Percentiles rank a stretch among this genome's conserved stretches.
phyloP scores from a whole-genome alignment of 2,888 invertebrate species.

The Torymus aiolomorphi region DNA sequence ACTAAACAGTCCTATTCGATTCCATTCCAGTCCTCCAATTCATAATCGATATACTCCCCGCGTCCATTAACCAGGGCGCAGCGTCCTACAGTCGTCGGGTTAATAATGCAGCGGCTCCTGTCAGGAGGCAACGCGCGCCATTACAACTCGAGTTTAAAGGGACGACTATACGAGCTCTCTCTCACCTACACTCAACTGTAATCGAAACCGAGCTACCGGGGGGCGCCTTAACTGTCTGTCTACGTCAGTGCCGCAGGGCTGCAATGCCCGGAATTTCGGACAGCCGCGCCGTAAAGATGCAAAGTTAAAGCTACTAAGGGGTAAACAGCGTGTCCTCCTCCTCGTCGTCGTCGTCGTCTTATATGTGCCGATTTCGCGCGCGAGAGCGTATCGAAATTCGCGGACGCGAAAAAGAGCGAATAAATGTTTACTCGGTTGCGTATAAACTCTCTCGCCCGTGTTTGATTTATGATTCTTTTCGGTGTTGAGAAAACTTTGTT shows the following conservation, averaged over 20 bases:
- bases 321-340: too few species aligned
- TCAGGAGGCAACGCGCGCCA: slow-evolving; percentile 12
- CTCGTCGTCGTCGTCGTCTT: too few species aligned
- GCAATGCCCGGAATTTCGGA: slow-evolving; percentile 27
- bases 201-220: slow-evolving; percentile 9
- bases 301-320: slow-evolving; percentile 17
- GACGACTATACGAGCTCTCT: not conserved
- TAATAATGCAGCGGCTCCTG: slow-evolving; percentile 39
- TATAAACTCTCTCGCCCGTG: too few species aligned
- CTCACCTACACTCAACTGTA: not conserved
- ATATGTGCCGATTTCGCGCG: too few species aligned
- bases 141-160: slow-evolving; percentile 26
- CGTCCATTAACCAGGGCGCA: not conserved
- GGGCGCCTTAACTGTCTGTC: slow-evolving; percentile 14
- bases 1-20: too few species aligned
- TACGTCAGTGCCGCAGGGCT: not conserved
- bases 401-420: too few species aligned
- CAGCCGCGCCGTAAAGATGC: slow-evolving; percentile 36
- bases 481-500: too few species aligned
- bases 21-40: not conserved
- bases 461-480: too few species aligned
- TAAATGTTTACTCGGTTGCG: too few species aligned
- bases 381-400: too few species aligned
- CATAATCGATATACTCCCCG: slow-evolving; percentile 19
- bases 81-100: slow-evolving; percentile 1